Conservation (phyloP, 2,797 vertebrate genomes). For the Eospalax fontanierii region DNA sequence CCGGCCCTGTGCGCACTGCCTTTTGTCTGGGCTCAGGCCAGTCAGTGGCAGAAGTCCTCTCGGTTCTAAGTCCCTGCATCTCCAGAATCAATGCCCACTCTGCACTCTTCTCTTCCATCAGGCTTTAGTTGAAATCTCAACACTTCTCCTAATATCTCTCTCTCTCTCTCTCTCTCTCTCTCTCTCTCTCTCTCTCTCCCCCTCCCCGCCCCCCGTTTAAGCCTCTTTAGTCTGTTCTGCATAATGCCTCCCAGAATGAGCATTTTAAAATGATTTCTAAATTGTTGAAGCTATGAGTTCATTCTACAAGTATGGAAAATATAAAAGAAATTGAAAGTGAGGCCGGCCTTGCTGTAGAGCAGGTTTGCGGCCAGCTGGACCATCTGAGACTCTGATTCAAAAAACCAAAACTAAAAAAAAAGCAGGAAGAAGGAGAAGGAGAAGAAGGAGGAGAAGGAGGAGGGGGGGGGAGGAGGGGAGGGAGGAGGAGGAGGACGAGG, state of each 20-base stretch:
- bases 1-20: background rate
- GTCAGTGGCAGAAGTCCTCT: background rate
- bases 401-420: background rate
- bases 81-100: background rate
- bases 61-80: background rate
- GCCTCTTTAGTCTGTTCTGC: background rate
- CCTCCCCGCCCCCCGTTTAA: background rate
- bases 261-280: constrained; percentile 24
- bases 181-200: background rate
- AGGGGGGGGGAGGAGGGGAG: too few species aligned
- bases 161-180: too few species aligned
- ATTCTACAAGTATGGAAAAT: constrained; percentile 22
- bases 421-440: background rate
- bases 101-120: background rate
- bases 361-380: background rate
- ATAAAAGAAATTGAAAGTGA: background rate
- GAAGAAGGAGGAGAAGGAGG: too few species aligned
- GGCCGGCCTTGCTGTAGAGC: background rate
- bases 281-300: constrained; percentile 12
- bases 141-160: background rate
- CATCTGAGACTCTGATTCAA: background rate
- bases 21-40: background rate
- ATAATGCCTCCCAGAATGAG: background rate
- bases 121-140: background rate
- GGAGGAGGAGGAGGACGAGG: too few species aligned